These are phyloP conservation scores for Premnoplex brunnescens DNA, from an alignment of 2,797 vertebrate genomes.

Conservation along the genomic window DNA sequence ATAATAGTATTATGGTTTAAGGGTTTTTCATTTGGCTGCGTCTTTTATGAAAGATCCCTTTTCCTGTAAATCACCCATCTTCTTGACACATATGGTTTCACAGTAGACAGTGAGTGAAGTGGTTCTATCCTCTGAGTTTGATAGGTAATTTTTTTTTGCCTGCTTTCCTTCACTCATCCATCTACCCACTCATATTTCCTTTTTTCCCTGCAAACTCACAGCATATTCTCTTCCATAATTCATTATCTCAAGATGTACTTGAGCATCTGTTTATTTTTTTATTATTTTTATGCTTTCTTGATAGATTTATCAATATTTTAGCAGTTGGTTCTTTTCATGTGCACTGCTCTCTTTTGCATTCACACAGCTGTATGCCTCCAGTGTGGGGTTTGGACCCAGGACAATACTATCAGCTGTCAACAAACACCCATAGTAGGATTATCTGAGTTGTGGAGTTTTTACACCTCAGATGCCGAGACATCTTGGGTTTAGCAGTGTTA, in stretches of 20 bases:
- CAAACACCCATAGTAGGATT: background rate
- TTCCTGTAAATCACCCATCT: background rate
- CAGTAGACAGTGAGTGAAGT: slow-evolving; percentile 24
- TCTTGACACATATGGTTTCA: slow-evolving; percentile 17
- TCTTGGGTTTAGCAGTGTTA: slow-evolving; percentile 46
- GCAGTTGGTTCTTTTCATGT: slow-evolving; percentile 65
- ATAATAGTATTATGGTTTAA: background rate
- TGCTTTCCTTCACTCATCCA: slow-evolving; percentile 27
- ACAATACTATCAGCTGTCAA: background rate
- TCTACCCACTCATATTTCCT: slow-evolving; percentile 55
- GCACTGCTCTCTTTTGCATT: slow-evolving; percentile 34
- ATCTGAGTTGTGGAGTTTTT: slow-evolving; percentile 1
- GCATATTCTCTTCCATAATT: slow-evolving; percentile 72
- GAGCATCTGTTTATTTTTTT: slow-evolving; percentile 80
- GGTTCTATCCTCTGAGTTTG: background rate
- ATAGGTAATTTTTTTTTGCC: slow-evolving; percentile 24
- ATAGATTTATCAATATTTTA: slow-evolving; percentile 79
- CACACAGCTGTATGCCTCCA: background rate
- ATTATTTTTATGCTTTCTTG: slow-evolving; percentile 74
- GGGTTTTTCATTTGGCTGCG: background rate
- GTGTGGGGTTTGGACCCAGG: background rate
- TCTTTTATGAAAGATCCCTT: background rate
- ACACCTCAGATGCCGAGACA: background rate
- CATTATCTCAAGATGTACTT: slow-evolving; percentile 74
- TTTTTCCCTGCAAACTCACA: slow-evolving; percentile 36